Evolutionary conservation across 37 sponge, comb jelly and placozoan genomes (phyloP).

Genomic region (Amphimedon queenslandica): DNA sequence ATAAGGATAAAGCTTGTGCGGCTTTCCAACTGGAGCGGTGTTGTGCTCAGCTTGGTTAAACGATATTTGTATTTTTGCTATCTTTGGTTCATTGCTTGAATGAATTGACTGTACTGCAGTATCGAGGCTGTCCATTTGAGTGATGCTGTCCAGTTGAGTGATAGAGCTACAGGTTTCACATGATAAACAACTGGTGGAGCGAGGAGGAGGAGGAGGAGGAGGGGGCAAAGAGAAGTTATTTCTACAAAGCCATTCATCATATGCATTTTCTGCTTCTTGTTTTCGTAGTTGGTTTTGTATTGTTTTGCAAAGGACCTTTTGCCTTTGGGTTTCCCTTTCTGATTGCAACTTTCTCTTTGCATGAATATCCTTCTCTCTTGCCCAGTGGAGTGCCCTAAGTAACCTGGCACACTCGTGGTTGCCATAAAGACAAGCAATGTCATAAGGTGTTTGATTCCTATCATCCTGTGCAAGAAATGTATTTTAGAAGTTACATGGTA

Average conservation of each 20-base stretch:
- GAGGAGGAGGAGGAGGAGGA: not conserved
- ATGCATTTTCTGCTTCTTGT: constrained; percentile 34
- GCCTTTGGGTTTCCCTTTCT: not conserved
- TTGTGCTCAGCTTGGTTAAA: constrained; percentile 20
- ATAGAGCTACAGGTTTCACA: not conserved
- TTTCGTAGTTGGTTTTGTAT: constrained; percentile 18
- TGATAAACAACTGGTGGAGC: not conserved
- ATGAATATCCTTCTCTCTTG: constrained; percentile 32
- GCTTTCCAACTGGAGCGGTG: constrained; percentile 42
- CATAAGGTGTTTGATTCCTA: constrained; percentile 35
- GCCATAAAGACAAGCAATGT: constrained; percentile 42
- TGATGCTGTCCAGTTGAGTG: not conserved
- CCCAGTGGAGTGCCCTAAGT: constrained; percentile 69
- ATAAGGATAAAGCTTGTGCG: constrained; percentile 67
- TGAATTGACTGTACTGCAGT: not conserved
- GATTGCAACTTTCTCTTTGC: constrained; percentile 3
- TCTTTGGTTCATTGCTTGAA: not conserved
- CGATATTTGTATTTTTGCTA: constrained; percentile 19
- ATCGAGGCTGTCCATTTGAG: not conserved
- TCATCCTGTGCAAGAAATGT: no score
- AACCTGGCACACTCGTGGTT: constrained; percentile 66
- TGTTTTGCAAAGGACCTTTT: not conserved
- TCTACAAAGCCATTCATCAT: constrained; percentile 28
- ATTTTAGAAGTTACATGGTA: no score
- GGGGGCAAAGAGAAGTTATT: not conserved